Percentiles rank a stretch among this genome's conserved stretches.
phyloP scores from a whole-genome alignment of 2,113 vertebrate species.

The Takifugu bimaculatus region DNA sequence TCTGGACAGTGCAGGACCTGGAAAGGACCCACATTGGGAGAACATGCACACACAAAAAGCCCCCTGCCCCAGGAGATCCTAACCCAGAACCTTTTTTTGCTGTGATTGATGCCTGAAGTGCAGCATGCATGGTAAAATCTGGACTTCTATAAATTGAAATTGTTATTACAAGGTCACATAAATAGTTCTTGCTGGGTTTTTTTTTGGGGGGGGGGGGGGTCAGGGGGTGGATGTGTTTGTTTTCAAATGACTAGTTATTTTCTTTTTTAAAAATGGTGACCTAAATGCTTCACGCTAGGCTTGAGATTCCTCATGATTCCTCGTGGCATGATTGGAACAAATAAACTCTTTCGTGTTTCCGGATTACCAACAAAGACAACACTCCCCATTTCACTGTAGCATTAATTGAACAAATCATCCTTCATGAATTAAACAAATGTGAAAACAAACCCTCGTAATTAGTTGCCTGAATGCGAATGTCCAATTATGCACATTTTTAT shows the following conservation, averaged over 20 bases:
- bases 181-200: not conserved
- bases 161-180: not conserved
- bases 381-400: conserved; percentile 7
- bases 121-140: too few species aligned
- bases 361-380: conserved; percentile 13
- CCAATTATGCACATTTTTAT: conserved; percentile 40
- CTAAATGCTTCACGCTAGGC: not conserved
- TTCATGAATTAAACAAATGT: conserved; percentile 57
- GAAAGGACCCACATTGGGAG: too few species aligned
- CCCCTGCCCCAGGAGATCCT: too few species aligned
- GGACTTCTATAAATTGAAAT: not conserved
- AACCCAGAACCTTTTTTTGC: too few species aligned
- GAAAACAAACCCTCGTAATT: conserved; percentile 57
- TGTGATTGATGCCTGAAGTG: too few species aligned
- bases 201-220: conserved; percentile 1
- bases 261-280: not conserved
- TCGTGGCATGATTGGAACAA: not conserved
- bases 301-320: not conserved
- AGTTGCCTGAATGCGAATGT: conserved; percentile 46
- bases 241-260: too few species aligned
- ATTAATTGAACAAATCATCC: conserved; percentile 30
- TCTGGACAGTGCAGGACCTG: too few species aligned
- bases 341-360: conserved; percentile 11
- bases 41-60: too few species aligned
- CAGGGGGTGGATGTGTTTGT: too few species aligned